Conservation (phyloP, 1,140 invertebrate species). For the Scaptodrosophila lebanonensis region DNA sequence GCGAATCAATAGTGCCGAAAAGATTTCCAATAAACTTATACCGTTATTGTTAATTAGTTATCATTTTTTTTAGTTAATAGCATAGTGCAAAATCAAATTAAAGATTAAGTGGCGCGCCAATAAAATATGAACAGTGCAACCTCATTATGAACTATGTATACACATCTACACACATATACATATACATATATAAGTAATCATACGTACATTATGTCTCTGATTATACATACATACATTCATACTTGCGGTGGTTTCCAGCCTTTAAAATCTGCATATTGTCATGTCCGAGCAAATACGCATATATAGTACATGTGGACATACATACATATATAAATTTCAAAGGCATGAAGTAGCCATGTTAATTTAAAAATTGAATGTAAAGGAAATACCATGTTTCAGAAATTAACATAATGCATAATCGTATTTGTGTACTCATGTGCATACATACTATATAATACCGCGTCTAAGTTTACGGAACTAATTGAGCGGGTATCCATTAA, state of each 20-base stretch:
- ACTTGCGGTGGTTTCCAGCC: conserved; percentile 59
- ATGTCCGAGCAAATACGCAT: too few species aligned
- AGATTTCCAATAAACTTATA: conserved; percentile 74
- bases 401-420: too few species aligned
- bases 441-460: too few species aligned
- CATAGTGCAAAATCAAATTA: conserved; percentile 66
- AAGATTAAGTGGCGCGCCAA: conserved; percentile 2
- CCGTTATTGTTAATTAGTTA: conserved; percentile 75
- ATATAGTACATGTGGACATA: not conserved
- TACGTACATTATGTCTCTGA: too few species aligned
- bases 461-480: not conserved
- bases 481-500: conserved; percentile 8
- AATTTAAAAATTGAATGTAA: too few species aligned
- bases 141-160: conserved; percentile 49
- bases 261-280: conserved; percentile 39
- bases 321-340: too few species aligned
- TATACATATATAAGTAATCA: conserved; percentile 11
- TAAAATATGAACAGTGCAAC: conserved; percentile 24
- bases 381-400: too few species aligned
- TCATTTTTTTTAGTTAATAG: conserved; percentile 72
- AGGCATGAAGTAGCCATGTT: too few species aligned
- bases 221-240: conserved; percentile 24
- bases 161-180: conserved; percentile 18
- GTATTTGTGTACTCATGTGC: too few species aligned
- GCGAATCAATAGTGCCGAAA: conserved; percentile 29